A percentile compares a stretch with the other conserved stretches of the same genome.
phyloP scores from a whole-genome alignment of 1,140 invertebrate genomes.

The Brachionus angularis region DNA sequence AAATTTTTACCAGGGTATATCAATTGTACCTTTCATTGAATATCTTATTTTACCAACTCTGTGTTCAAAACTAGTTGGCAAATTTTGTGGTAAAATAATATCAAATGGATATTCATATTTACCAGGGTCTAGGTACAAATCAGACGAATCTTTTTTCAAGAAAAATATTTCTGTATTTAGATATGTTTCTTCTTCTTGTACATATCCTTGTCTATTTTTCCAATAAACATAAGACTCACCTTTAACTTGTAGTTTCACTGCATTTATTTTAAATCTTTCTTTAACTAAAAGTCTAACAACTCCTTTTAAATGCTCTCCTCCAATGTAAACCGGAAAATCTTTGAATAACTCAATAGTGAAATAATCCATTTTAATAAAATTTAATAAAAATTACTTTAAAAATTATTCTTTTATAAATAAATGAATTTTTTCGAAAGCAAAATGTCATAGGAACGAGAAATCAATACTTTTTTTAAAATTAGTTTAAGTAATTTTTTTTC shows the following conservation, averaged over 20 bases:
- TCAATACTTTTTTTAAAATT: too few species aligned
- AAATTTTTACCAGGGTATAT: conserved; percentile 51
- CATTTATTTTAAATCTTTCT: conserved; percentile 26
- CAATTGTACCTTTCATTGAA: conserved; percentile 56
- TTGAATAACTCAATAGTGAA: conserved; percentile 19
- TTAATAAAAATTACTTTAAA: not conserved
- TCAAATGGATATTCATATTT: conserved; percentile 58
- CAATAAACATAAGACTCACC: conserved; percentile 25
- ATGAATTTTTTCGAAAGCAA: not conserved
- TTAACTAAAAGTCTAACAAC: not conserved
- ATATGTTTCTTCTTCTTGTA: conserved; percentile 20
- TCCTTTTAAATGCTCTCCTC: conserved; percentile 9
- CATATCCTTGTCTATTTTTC: conserved; percentile 10
- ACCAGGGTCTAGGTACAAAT: conserved; percentile 47
- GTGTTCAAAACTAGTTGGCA: conserved; percentile 60
- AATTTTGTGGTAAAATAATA: conserved; percentile 57
- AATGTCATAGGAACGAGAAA: too few species aligned
- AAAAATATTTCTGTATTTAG: conserved; percentile 7
- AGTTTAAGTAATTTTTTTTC: too few species aligned
- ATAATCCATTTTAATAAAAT: conserved; percentile 6
- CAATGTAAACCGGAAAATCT: not conserved
- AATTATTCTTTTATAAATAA: not conserved
- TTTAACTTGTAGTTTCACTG: not conserved
- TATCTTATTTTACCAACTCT: conserved; percentile 59
- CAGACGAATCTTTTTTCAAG: not conserved